These are phyloP conservation scores for Penaeus japonicus DNA, from an alignment of 1,140 invertebrate species.

Conservation along the genomic window DNA sequence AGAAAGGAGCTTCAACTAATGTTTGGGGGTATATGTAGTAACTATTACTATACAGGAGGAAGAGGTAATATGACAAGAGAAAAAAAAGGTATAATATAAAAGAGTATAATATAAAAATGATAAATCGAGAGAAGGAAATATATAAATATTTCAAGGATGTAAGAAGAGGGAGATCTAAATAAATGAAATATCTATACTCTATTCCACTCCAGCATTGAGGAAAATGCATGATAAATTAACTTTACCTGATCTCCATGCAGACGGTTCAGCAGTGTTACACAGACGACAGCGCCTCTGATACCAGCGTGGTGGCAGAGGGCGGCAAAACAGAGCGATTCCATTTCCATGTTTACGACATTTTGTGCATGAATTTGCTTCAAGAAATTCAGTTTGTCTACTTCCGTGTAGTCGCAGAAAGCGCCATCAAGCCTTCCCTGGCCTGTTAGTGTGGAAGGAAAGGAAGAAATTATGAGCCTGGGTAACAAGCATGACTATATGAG, in stretches of 20 bases:
- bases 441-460: background rate
- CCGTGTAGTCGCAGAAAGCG: slow-evolving; percentile 93
- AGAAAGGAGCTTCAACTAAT: too few relatives aligned
- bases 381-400: slow-evolving; percentile 89
- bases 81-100: background rate
- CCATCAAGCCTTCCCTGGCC: slow-evolving; percentile 91
- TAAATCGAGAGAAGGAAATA: background rate
- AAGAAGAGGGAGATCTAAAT: too few relatives aligned
- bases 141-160: too few relatives aligned
- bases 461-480: background rate
- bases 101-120: background rate
- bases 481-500: background rate
- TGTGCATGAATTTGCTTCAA: slow-evolving; percentile 77
- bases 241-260: slow-evolving; percentile 92
- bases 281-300: slow-evolving; percentile 90
- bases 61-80: slow-evolving; percentile 38
- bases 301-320: slow-evolving; percentile 94
- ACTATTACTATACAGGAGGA: background rate
- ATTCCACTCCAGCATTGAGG: too few relatives aligned
- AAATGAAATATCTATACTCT: too few relatives aligned
- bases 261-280: slow-evolving; percentile 91
- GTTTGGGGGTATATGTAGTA: too few relatives aligned
- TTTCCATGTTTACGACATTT: slow-evolving; percentile 96
- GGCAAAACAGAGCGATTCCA: slow-evolving; percentile 94
- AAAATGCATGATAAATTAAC: too few relatives aligned